Percentiles rank a stretch among this genome's conserved stretches.
phyloP scores from a whole-genome alignment of 35 echinoderm and acorn worm genomes.

The Lytechinus pictus region DNA sequence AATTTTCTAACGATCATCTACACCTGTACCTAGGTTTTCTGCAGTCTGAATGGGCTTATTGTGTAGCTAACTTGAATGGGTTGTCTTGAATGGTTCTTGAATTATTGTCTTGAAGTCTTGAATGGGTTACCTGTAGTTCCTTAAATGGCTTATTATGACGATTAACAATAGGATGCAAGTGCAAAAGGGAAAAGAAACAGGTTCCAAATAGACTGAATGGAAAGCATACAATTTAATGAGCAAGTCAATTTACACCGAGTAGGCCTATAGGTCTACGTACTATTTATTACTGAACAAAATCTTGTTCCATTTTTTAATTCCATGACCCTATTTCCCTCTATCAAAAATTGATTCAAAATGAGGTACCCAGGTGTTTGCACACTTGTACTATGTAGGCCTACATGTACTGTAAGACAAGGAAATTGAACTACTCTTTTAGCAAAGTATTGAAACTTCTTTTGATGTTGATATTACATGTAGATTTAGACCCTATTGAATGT shows the following conservation, averaged over 20 bases:
- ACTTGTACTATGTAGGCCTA: neutral
- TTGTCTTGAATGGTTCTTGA: neutral
- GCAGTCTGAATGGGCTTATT: neutral
- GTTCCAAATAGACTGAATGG: too few relatives aligned
- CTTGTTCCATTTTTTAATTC: too few relatives aligned
- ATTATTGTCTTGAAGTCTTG: neutral
- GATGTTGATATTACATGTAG: neutral
- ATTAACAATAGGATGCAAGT: neutral
- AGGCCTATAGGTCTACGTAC: neutral
- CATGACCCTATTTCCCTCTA: too few relatives aligned
- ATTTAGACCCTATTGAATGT: too few relatives aligned
- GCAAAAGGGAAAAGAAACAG: neutral
- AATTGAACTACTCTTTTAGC: neutral
- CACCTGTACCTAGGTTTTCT: too few relatives aligned
- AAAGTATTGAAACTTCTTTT: neutral
- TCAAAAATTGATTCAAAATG: too few relatives aligned
- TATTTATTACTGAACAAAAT: too few relatives aligned
- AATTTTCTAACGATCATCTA: too few relatives aligned
- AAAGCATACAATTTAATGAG: too few relatives aligned
- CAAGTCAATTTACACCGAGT: too few relatives aligned
- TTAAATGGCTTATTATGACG: conserved; percentile 32
- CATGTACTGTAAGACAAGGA: neutral
- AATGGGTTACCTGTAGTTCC: neutral
- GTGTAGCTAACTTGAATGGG: neutral
- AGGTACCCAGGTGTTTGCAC: too few relatives aligned